Base-by-base conservation (phyloP, 2,797 vertebrate species). In the Florisuga fusca region DNA sequence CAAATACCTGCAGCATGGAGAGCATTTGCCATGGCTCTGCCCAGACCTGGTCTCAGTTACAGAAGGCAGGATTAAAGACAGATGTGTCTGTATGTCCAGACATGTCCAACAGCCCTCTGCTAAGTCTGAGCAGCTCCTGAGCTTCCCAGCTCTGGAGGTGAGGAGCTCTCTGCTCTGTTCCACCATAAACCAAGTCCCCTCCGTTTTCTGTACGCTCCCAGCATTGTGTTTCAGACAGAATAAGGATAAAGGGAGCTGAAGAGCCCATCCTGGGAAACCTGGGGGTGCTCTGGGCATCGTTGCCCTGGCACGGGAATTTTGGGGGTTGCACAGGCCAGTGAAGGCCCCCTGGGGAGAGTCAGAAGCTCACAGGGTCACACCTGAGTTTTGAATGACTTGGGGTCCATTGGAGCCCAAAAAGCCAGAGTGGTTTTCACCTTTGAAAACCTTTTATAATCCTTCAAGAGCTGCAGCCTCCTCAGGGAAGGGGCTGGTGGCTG, bases 31-130 rank as follows among this genome's bases (percentile, higher is more conserved):
- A 0, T 6, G 64, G 84, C 86, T 77, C 87, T 83, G 81, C 78
- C 94, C 36, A 14, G 58, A 33, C 78, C 74, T 51, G 54, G 71
- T 48, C 90, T 91, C 78, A 2, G 9, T 93, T 92, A 85, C 86
- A 74, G 87, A 22, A 50, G 68, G 10, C 38, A 91, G 79, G 74
- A 95, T 93, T 93, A 74, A 90, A 97, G 89, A 93, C 93, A 96
- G 95, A 95, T 90, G 89, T 80, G 85, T 36, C 94, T 87, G 69
- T 57, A 81, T 2, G 54, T n/a, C 94, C 94, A 93, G 91, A 94
- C 89, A 29, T 78, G 66, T n/a, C 96, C 92, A 50, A 31, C 46
- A 57, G 38, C 72, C 66, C 16, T 26, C 64, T 77, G 64, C 91
- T 87, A 80, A 83, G 63, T 64, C 87, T 19, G 3, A 68, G 58